Percentiles rank a stretch among this genome's conserved stretches.
Conservation (phyloP, 2,113 vertebrate species). For the Xenus cinereus region DNA sequence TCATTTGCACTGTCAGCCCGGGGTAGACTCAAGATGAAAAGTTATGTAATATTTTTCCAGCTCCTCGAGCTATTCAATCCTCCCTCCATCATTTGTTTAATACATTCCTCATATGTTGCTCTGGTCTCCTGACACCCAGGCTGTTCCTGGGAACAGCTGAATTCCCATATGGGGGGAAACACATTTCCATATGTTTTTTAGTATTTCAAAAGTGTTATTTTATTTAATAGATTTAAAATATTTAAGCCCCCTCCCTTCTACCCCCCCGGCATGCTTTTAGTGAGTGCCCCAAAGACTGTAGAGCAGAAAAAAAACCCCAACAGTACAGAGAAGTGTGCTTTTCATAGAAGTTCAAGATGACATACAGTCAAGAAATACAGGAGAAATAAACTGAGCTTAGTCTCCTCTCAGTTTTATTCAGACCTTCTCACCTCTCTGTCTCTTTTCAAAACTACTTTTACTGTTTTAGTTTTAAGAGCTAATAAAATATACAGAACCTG, state of each 20-base stretch:
- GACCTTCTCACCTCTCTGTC: background rate
- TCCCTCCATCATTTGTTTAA: constrained; percentile 53
- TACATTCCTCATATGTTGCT: constrained; percentile 61
- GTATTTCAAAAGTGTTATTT: constrained; percentile 40
- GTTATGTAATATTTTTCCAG: constrained; percentile 58
- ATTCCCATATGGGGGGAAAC: constrained; percentile 36
- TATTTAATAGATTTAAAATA: constrained; percentile 58
- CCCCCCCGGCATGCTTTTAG: background rate
- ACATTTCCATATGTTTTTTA: constrained; percentile 35
- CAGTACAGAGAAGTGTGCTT: background rate
- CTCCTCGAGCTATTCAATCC: background rate
- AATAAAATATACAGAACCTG: constrained; percentile 30
- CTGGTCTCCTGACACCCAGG: constrained; percentile 48
- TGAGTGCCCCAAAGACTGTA: background rate
- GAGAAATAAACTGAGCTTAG: background rate
- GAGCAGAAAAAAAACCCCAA: constrained; percentile 10
- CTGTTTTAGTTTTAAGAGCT: constrained; percentile 27
- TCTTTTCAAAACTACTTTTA: constrained; percentile 15
- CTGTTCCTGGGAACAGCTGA: constrained; percentile 50
- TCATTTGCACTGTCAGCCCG: constrained; percentile 31
- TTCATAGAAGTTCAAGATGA: constrained; percentile 5
- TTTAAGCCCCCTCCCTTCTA: background rate
- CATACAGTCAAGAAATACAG: background rate
- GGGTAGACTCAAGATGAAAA: constrained; percentile 41
- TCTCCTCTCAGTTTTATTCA: background rate